Evolutionary conservation across 2,888 invertebrate genomes (phyloP), one percentile per base, ranked within the genome.

Genomic region (Cerastis rubricosa): DNA sequence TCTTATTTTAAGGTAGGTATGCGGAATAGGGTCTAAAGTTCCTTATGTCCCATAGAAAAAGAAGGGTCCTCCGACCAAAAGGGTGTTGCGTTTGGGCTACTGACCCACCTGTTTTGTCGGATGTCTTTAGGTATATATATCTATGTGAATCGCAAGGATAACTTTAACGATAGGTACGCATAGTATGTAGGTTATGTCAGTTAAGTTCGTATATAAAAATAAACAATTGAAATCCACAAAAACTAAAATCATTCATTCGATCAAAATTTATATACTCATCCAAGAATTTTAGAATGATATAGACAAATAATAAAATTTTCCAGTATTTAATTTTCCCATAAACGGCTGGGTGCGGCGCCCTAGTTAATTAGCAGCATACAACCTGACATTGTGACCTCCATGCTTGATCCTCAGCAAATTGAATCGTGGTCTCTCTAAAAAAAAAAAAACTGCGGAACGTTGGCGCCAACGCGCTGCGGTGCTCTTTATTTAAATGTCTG

Each of bases 391-490:
- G 91, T 94, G 94, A 93, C 93, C 93, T 92, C 91, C 88, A 89
- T 90, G 91, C 89, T 88, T 91, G 94, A 93, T 92, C 91, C 90
- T 83, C 89, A 94, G 95, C 95, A 96, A 96, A 96, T 96, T 96
- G 95, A 95, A 95, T 93, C 94, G 93, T 93, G 94, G 93, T 87
- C 90, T 93, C 93, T 93, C 92, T 93, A 94, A 93, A 95, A 95
- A 94, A 93, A 95, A 95, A 95, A 95, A 93, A 93, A 92, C 93
- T 89, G 91, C 92, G 86, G 94, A 94, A 94, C 94, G 95, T 95
- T 96, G 96, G 96, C 96, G 96, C 96, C 96, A 95, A 94, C 94
- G 94, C 94, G 94, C 94, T 93, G 92, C 91, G 94, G 91, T 94
- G 93, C 87, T 93, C 94, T 95, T 95, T 95, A 95, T 95, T 94